Percentiles rank a stretch among this genome's conserved stretches.
Conservation (phyloP, 2,797 vertebrate genomes). For the Linurgus olivaceus region DNA sequence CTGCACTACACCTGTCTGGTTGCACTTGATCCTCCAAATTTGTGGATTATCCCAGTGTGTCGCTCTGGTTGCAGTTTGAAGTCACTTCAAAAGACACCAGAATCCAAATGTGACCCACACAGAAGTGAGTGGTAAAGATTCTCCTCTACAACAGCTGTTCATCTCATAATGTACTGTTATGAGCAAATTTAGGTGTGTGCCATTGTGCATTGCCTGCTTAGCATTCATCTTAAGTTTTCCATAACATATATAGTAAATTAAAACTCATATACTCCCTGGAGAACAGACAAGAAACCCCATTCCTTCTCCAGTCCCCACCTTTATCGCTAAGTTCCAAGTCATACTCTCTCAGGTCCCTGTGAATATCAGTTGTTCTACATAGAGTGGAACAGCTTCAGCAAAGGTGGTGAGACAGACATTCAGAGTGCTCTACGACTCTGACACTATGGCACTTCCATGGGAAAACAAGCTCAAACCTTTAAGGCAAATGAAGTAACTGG, state of each 20-base stretch:
- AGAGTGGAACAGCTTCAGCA: neutral
- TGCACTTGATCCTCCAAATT: neutral
- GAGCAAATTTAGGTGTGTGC: neutral
- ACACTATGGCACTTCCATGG: neutral
- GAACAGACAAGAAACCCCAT: neutral
- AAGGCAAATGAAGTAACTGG: neutral
- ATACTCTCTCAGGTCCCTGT: neutral
- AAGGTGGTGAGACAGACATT: neutral
- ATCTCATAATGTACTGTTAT: accelerated
- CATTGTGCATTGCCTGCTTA: neutral
- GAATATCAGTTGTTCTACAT: neutral
- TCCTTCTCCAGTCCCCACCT: neutral
- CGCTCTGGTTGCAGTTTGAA: neutral
- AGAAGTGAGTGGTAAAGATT: neutral
- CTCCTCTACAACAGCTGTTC: neutral
- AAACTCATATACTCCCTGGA: neutral
- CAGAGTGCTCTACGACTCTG: neutral
- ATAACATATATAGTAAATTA: neutral
- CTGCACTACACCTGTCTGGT: neutral
- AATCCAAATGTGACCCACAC: neutral
- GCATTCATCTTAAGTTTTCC: neutral
- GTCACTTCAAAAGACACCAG: neutral
- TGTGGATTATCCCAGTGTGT: neutral
- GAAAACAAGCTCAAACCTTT: neutral
- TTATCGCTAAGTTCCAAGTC: neutral